Conservation (phyloP, 2,797 vertebrate species). For the Pogoniulus pusillus region DNA sequence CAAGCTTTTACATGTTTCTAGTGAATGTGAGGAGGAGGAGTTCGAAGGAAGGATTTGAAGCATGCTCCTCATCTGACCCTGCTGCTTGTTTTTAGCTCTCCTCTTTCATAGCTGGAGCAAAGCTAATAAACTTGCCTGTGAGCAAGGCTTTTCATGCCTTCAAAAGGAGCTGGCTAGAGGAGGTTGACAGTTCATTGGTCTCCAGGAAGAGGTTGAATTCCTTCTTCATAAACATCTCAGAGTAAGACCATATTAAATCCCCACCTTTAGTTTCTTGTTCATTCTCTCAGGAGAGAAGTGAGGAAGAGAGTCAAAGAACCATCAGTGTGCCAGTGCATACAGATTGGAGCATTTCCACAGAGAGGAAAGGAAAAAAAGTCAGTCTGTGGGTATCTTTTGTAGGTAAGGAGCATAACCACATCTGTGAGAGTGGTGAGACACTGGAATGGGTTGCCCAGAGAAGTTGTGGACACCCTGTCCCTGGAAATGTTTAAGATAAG, state of each 20-base stretch:
- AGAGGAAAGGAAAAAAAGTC: background rate
- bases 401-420: background rate
- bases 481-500: too few species aligned
- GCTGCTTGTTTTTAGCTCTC: background rate
- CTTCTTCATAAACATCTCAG: constrained; percentile 16
- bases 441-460: too few species aligned
- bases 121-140: background rate
- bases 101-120: background rate
- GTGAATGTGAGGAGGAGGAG: background rate
- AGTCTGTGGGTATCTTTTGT: background rate
- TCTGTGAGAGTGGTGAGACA: too few species aligned
- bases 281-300: background rate
- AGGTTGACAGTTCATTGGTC: constrained; percentile 23
- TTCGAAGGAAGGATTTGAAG: background rate
- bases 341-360: background rate
- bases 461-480: too few species aligned
- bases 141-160: background rate
- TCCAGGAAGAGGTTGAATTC: constrained; percentile 21
- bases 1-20: background rate
- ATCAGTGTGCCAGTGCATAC: background rate
- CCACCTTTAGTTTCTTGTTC: background rate
- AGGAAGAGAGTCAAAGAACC: background rate
- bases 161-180: background rate
- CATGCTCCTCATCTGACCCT: background rate
- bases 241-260: background rate